These are phyloP conservation scores for Sanderia malayensis DNA, from an alignment of 30 jellyfish, hydroid and myxozoan genomes.

Conservation along the genomic window DNA sequence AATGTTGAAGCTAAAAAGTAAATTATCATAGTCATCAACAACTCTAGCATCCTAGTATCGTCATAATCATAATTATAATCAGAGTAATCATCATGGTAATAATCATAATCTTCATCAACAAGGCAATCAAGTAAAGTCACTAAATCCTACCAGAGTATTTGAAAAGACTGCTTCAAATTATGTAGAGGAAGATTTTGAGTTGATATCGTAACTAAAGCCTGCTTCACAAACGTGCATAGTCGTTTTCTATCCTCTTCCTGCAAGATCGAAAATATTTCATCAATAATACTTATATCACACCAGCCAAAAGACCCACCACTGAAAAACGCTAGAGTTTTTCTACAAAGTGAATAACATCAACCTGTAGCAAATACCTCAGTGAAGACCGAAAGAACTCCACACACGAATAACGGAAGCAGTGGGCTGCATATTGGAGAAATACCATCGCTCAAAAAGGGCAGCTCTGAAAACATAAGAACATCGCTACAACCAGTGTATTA, in stretches of 20 bases:
- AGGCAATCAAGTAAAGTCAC: too few species aligned
- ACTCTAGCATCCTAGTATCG: too few species aligned
- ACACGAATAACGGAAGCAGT: slow-evolving; percentile 70
- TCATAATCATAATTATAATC: too few species aligned
- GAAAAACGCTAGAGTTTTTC: background rate
- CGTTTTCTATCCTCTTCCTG: slow-evolving; percentile 76
- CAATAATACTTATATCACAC: too few species aligned
- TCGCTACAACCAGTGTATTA: too few species aligned
- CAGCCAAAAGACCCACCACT: too few species aligned
- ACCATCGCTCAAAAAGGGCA: slow-evolving; percentile 44
- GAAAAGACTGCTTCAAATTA: slow-evolving; percentile 44
- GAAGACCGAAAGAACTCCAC: slow-evolving; percentile 85
- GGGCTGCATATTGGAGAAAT: slow-evolving; percentile 79
- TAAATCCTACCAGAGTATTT: slow-evolving; percentile 74
- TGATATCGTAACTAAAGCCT: slow-evolving; percentile 74
- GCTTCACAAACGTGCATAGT: slow-evolving; percentile 74
- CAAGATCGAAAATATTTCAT: too few species aligned
- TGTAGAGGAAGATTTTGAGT: slow-evolving; percentile 68
- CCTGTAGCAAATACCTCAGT: slow-evolving; percentile 80
- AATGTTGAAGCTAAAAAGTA: slow-evolving; percentile 23
- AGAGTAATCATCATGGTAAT: too few species aligned
- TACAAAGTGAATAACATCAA: background rate
- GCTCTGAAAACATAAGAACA: slow-evolving; percentile 16
- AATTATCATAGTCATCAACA: too few species aligned
- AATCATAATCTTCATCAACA: too few species aligned